These are phyloP conservation scores for Proteles cristata DNA, from an alignment of 2,113 vertebrate genomes.

Conservation along the genomic window DNA sequence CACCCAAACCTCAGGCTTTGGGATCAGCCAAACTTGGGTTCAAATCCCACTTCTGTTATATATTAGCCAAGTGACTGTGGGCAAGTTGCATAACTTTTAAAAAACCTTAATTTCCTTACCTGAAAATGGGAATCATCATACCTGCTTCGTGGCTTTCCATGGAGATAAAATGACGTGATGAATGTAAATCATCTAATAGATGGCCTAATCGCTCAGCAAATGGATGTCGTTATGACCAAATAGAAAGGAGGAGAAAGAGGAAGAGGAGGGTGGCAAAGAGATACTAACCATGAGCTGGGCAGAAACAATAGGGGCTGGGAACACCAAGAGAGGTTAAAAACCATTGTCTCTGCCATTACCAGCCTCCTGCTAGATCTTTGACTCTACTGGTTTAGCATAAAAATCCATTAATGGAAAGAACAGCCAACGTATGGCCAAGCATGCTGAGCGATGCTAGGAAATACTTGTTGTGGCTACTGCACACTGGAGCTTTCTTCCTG, in stretches of 20 bases:
- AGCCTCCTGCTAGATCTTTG: not conserved
- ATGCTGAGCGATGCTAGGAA: not conserved
- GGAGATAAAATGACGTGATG: constrained; percentile 4
- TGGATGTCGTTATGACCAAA: constrained; percentile 6
- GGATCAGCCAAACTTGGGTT: constrained; percentile 45
- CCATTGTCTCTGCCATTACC: not conserved
- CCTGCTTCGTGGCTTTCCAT: constrained; percentile 9
- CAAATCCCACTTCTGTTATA: not conserved
- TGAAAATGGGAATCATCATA: constrained; percentile 36
- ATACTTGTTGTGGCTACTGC: not conserved
- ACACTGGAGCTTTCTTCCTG: not conserved
- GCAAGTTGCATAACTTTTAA: constrained; percentile 31
- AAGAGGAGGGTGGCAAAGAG: not conserved
- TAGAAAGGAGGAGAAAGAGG: not conserved
- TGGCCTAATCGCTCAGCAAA: constrained; percentile 14
- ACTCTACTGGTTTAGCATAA: not conserved
- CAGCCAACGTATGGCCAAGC: not conserved
- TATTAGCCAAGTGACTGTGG: not conserved
- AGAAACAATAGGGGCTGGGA: not conserved
- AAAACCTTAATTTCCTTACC: constrained; percentile 47
- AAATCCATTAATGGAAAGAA: not conserved
- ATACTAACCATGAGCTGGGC: not conserved
- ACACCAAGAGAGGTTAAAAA: not conserved
- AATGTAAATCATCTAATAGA: constrained; percentile 56
- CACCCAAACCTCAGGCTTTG: constrained; percentile 5